Evolutionary conservation across 1,140 invertebrate genomes (phyloP).

Genomic region (Trachymyrmex cornetzi): DNA sequence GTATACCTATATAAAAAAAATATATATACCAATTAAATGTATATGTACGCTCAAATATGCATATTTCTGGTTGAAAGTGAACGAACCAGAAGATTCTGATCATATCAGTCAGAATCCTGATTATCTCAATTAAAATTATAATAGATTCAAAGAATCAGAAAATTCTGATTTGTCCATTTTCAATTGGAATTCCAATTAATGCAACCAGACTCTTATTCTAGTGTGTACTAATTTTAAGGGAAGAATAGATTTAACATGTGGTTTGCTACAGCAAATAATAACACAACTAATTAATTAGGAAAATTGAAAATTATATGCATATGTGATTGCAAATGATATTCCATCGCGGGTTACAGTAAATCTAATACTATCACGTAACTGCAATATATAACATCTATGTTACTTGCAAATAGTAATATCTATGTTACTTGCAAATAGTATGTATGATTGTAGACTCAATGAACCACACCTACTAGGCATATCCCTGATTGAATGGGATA

Average conservation of each 20-base stretch:
- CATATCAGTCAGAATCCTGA: no score
- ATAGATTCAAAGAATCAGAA: no score
- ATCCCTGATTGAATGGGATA: constrained; percentile 49
- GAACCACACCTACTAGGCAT: not conserved
- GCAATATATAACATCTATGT: constrained; percentile 3
- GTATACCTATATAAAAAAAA: no score
- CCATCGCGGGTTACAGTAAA: constrained; percentile 5
- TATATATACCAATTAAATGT: not conserved
- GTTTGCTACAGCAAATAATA: not conserved
- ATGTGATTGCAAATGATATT: not conserved
- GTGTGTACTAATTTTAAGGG: not conserved
- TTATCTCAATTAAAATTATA: no score
- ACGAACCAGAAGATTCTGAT: no score
- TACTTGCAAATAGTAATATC: constrained; percentile 1
- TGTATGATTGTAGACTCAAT: constrained; percentile 26
- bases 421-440: constrained; percentile 42
- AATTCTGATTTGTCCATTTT: not conserved
- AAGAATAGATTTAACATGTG: constrained; percentile 4
- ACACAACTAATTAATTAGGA: constrained; percentile 39
- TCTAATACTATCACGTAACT: constrained; percentile 37
- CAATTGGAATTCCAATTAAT: no score
- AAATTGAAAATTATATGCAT: constrained; percentile 31
- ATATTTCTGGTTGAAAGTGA: no score
- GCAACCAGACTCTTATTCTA: no score
- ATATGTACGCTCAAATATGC: not conserved